phyloP scores from a whole-genome alignment of 2,113 vertebrate genomes.

The Calyptommatus sinebrachiatus region DNA sequence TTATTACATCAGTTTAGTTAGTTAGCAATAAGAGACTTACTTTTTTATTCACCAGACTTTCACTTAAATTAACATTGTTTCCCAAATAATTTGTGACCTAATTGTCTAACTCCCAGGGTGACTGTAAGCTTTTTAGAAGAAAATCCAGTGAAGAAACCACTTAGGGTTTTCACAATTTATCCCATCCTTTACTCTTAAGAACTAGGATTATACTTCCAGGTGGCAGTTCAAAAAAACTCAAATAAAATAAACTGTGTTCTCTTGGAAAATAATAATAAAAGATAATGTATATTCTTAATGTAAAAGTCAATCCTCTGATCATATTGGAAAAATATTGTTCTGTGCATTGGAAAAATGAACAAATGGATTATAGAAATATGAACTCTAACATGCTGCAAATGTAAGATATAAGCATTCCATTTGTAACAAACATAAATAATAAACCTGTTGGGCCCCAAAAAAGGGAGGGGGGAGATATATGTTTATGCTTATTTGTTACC shows the following conservation, averaged over 20 bases:
- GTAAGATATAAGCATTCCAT: constrained; percentile 12
- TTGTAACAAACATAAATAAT: neutral
- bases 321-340: neutral
- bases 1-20: neutral
- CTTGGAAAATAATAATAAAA: constrained; percentile 15
- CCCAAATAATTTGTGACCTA: neutral
- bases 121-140: constrained; percentile 4
- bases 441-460: neutral
- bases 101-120: neutral
- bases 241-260: constrained; percentile 24
- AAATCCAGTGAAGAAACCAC: neutral
- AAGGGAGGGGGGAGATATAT: neutral
- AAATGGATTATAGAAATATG: constrained; percentile 6
- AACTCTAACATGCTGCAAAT: constrained; percentile 17
- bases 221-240: constrained; percentile 10
- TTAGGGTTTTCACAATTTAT: constrained; percentile 7
- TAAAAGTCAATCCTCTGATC: neutral
- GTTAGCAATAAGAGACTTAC: constrained; percentile 10
- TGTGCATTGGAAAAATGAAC: neutral
- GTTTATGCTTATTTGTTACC: neutral
- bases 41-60: neutral
- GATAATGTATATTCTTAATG: constrained; percentile 10
- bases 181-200: neutral
- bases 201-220: constrained; percentile 14
- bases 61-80: constrained; percentile 4